Evolutionary conservation across 2,888 invertebrate species (phyloP).

Genomic region (Exocentrus adspersus): DNA sequence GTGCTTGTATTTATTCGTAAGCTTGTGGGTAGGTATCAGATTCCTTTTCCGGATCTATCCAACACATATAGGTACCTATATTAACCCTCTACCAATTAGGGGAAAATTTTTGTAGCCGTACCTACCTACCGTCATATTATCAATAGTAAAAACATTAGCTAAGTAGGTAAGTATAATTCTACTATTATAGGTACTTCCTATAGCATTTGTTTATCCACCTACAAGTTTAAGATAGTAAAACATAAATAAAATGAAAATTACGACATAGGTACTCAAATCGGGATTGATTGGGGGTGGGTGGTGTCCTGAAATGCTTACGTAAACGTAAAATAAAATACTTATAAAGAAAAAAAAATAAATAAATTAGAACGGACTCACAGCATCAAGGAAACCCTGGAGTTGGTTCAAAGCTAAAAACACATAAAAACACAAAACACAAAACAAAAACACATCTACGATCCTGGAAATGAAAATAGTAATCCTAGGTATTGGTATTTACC

Average conservation of each 20-base stretch:
- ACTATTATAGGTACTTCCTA: no score
- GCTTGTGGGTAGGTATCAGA: background rate
- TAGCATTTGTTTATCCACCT: slow-evolving; percentile 12
- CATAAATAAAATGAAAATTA: slow-evolving; percentile 3
- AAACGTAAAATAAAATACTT: no score
- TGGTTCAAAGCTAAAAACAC: slow-evolving; percentile 18
- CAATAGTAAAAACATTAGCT: slow-evolving; percentile 15
- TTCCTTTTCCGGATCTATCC: no score
- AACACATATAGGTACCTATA: no score
- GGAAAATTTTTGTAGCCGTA: slow-evolving; percentile 4
- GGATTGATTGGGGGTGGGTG: slow-evolving; percentile 17
- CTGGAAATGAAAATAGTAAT: slow-evolving; percentile 31
- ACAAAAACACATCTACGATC: slow-evolving; percentile 17
- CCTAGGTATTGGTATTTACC: slow-evolving; percentile 72
- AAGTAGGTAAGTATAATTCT: background rate
- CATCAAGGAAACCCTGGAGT: slow-evolving; percentile 12
- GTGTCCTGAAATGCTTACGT: slow-evolving; percentile 22
- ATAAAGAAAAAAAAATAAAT: slow-evolving; percentile 5
- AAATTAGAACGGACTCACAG: slow-evolving; percentile 28
- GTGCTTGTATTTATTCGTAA: no score
- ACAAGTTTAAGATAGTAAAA: slow-evolving; percentile 1
- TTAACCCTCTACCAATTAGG: slow-evolving; percentile 13
- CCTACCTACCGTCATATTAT: background rate
- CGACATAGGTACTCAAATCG: slow-evolving; percentile 9
- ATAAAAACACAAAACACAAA: slow-evolving; percentile 23